Evolutionary conservation across 2,797 vertebrate species (phyloP), one percentile per base, ranked within the genome.

Genomic region (Miichthys miiuy): DNA sequence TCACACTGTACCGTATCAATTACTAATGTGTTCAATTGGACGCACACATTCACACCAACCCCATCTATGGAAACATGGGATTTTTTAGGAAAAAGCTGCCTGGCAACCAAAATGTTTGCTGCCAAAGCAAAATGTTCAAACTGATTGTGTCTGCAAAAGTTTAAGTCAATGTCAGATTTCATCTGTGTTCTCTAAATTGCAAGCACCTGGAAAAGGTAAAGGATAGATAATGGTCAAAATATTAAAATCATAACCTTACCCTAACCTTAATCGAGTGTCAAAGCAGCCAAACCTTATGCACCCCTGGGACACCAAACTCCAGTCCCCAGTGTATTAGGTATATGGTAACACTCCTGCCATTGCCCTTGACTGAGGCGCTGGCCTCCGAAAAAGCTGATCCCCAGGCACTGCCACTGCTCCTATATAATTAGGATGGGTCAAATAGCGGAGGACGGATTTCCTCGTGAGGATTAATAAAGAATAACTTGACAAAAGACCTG

Each of bases 371-470:
- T 42, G 0, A 66, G 50, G 58, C 48, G 17, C 11, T 67, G 60
- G 52, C 23, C 66, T 84, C 16, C 51, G 47, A 67, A 64, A 51
- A 20, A 57, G 46, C 7, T 34, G 21, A 50, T 69, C 75, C 68
- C 62, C 20, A 25, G 67, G 60, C 51, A 30, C 50, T 20, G 69
- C 48, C 46, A 42, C 23, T 41, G 17, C 50, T 52, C 48, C 72
- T 67, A 77, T 82, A 84, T 41, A 65, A 67, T 71, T 12, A 67
- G 70, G 46, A 55, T 34, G 27, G 73, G 55, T 75, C 52, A 56
- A 80, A 68, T 38, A 68, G 55, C 46, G 70, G 70, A 89, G 86
- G 72, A 88, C 72, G 1, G 54, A 66, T 68, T 62, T 67, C 65
- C 75, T 71, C 63, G 48, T 48, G 30, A 52, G 73, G 56, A 66